These are phyloP conservation scores for Sus scrofa DNA, from an alignment of 2,113 vertebrate genomes.

Conservation along the genomic window T2T-Sscrofa CM000820.6:31022501-31023000, in stretches of 20 bases:
- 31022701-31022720: background rate
- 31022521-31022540: background rate
- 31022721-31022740: background rate
- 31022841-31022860: accelerated
- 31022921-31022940: background rate
- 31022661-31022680: background rate
- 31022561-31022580: background rate
- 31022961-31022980: background rate
- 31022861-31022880: background rate
- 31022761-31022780: background rate
- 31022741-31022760: background rate
- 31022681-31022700: background rate
- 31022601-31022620: background rate
- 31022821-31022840: background rate
- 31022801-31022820: background rate
- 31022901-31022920: background rate
- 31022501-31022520: background rate
- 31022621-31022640: background rate
- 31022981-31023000: background rate
- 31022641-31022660: background rate
- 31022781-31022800: background rate
- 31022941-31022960: background rate
- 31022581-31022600: background rate
- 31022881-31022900: background rate
- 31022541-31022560: background rate